phyloP scores from a whole-genome alignment of 1,140 invertebrate genomes.

The Phocides pigmalion region DNA sequence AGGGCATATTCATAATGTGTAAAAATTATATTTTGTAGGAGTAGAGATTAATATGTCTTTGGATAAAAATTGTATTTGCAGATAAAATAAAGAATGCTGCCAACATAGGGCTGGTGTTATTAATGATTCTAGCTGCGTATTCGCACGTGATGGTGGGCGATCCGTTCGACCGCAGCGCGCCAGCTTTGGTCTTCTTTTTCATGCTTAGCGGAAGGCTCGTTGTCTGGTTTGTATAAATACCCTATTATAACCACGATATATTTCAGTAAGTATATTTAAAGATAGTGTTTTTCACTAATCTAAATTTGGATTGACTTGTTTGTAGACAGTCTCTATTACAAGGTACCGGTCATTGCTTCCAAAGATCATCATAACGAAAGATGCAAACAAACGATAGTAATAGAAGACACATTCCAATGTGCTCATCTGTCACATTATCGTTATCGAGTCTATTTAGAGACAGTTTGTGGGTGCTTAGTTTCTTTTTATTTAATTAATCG shows the following conservation, averaged over 20 bases:
- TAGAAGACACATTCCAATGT: not conserved
- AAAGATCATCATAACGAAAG: not conserved
- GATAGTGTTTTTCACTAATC: not conserved
- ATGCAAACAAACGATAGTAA: not conserved
- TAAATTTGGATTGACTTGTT: not conserved
- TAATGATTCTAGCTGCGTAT: slow-evolving; percentile 95
- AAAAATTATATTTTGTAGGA: too few species aligned
- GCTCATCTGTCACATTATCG: slow-evolving; percentile 1
- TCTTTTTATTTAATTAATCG: not conserved
- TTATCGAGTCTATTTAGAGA: not conserved
- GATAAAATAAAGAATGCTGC: slow-evolving; percentile 95
- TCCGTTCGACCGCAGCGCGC: slow-evolving; percentile 96
- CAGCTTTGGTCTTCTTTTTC: slow-evolving; percentile 96
- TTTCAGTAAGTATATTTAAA: too few species aligned
- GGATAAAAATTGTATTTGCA: slow-evolving; percentile 80
- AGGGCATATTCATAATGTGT: too few species aligned
- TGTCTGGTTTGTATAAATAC: slow-evolving; percentile 81
- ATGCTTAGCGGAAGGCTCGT: slow-evolving; percentile 97
- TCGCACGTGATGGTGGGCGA: slow-evolving; percentile 96
- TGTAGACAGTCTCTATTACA: not conserved
- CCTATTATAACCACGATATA: not conserved
- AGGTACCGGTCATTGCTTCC: not conserved
- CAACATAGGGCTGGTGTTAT: slow-evolving; percentile 91
- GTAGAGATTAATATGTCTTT: too few species aligned
- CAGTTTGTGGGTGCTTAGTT: not conserved